Percentiles rank a stretch among this genome's conserved stretches.
Evolutionary conservation across 2,113 vertebrate genomes (phyloP).

Genomic region (Aptenodytes forsteri): DNA sequence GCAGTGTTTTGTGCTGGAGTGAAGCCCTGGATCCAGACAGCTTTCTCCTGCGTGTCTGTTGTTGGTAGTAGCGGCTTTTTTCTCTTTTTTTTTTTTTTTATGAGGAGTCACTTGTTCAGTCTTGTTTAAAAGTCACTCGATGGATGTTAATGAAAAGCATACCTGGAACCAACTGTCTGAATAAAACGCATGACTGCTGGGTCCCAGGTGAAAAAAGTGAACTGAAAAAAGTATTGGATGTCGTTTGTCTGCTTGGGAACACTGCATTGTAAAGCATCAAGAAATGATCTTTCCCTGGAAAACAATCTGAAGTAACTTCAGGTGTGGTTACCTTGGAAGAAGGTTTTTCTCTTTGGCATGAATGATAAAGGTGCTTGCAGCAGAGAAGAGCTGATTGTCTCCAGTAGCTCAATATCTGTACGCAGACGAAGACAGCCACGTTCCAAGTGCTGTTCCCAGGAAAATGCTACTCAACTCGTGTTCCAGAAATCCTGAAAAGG

Average conservation of each 20-base stretch:
- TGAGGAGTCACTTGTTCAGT: not conserved
- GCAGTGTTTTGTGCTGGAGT: not conserved
- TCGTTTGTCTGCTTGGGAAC: not conserved
- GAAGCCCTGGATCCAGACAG: not conserved
- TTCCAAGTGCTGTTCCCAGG: not conserved
- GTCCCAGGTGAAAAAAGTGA: not conserved
- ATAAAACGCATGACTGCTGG: not conserved
- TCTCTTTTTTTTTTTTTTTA: not conserved
- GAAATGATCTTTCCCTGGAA: not conserved
- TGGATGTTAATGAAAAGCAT: not conserved
- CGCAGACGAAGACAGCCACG: accelerated
- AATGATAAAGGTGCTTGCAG: not conserved
- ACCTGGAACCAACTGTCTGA: not conserved
- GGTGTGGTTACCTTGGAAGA: not conserved
- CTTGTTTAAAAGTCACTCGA: not conserved
- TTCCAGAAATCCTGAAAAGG: not conserved
- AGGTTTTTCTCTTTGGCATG: not conserved
- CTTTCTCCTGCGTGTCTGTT: not conserved
- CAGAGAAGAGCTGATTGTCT: not conserved
- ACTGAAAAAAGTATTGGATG: not conserved
- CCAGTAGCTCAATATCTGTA: not conserved
- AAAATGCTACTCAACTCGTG: accelerated
- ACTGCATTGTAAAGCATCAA: not conserved
- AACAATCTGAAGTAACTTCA: not conserved
- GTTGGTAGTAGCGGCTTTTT: not conserved